phyloP scores from a whole-genome alignment of 2,113 vertebrate species.

The Notothenia rossii region DNA sequence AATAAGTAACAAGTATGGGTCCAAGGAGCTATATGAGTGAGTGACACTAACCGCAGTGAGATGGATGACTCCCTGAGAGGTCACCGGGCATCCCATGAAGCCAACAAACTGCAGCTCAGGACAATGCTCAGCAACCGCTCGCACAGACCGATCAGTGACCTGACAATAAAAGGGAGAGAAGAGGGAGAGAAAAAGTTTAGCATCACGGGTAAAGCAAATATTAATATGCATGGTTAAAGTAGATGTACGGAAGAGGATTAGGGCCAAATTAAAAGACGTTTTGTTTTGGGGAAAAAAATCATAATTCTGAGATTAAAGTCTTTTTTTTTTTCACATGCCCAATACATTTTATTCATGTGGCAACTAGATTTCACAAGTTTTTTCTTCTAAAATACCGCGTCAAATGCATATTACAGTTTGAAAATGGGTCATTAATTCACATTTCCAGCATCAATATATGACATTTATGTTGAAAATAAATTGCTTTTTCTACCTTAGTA shows the following conservation, averaged over 20 bases:
- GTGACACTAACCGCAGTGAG: constrained; percentile 92
- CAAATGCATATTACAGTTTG: no score
- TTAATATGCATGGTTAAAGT: not conserved
- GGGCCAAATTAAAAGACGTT: no score
- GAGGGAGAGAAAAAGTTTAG: not conserved
- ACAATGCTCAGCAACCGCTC: constrained; percentile 96
- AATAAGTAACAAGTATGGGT: not conserved
- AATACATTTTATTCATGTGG: no score
- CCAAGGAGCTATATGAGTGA: not conserved
- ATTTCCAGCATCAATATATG: not conserved
- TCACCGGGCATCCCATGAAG: constrained; percentile 99
- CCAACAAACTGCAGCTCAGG: constrained; percentile 96
- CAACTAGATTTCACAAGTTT: no score
- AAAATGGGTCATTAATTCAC: not conserved
- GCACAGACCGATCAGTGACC: constrained; percentile 95
- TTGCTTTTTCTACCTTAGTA: not conserved
- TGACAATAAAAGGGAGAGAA: constrained; percentile 12
- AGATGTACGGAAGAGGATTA: not conserved
- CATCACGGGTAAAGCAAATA: not conserved
- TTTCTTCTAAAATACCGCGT: no score
- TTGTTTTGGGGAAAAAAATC: no score
- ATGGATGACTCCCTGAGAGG: constrained; percentile 97
- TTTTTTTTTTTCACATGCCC: no score
- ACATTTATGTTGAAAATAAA: not conserved
- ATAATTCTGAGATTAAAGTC: no score